phyloP scores from a whole-genome alignment of 2,797 vertebrate species.

The Poecilia velifera region DNA sequence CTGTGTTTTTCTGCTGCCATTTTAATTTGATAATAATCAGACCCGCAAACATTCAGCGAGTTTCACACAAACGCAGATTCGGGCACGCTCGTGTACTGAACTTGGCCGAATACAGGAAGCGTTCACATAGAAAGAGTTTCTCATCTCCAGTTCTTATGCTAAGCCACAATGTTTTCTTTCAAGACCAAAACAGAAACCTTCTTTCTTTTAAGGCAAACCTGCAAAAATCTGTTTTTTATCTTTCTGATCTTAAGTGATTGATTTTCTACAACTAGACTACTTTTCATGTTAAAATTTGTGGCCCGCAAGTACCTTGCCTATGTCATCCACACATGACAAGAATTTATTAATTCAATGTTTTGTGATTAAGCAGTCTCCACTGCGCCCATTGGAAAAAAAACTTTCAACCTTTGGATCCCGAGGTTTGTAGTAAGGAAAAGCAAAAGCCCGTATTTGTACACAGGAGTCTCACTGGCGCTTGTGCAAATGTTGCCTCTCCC shows the following conservation, averaged over 20 bases:
- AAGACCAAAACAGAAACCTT: neutral
- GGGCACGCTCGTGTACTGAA: neutral
- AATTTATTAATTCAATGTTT: neutral
- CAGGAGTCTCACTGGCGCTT: conserved; percentile 34
- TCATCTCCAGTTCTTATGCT: neutral
- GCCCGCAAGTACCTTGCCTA: neutral
- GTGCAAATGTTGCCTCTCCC: conserved; percentile 19
- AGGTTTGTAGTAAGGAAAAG: neutral
- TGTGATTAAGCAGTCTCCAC: neutral
- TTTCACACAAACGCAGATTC: neutral
- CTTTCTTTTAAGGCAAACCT: neutral
- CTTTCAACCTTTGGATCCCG: conserved; percentile 1
- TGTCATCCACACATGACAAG: neutral
- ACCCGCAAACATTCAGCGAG: neutral
- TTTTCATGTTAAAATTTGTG: neutral
- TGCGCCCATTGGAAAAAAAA: conserved; percentile 19
- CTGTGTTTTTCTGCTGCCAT: neutral
- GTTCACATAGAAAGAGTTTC: neutral
- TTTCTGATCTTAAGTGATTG: neutral
- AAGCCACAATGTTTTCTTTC: neutral
- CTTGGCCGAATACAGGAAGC: neutral
- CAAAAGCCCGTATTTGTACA: conserved; percentile 24
- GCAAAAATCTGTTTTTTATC: neutral
- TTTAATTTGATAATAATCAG: neutral
- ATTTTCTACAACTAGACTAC: neutral